Evolutionary conservation across 1,140 invertebrate species (phyloP), one percentile per base, ranked within the genome.

Genomic region (Conopomorpha cramerella): DNA sequence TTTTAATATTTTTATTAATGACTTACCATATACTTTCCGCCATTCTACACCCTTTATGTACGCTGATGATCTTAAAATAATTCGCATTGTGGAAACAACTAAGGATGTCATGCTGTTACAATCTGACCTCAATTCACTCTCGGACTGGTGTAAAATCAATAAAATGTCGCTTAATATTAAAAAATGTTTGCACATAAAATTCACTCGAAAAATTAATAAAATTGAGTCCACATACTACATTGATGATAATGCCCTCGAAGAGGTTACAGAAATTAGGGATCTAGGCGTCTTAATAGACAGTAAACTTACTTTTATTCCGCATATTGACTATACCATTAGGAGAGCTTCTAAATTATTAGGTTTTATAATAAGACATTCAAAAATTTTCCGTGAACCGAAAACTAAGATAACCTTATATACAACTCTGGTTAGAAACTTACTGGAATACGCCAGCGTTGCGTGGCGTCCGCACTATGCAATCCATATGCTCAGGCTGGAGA

Each of bases 311-410:
- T 47, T 43, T 29, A 12, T 13, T 10, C 28, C 30, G 8, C 39
- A 40, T 13, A 31, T 41, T 0, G 41, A 49, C 7, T 13, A 38
- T 13, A 38, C 40, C 4, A 30, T 34, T 12, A n/a, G n/a, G n/a
- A n/a, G n/a, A n/a, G n/a, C n/a, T n/a, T 44, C 39, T 36, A 49
- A 23, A 40, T 42, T 45, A 39, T 17, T 45, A 19, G 37, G 45
- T 1, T 51, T 51, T 39, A 13, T 47, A 4, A 30, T 51, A 1
- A 38, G 45, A 19, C 47, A 42, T 7, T 2, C 14, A 2, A 51
- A 41, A 32, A n/a, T 16, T 2, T 47, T 45, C 16, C 18, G 27
- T 29, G 30, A 41, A 12, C 10, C 1, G 10, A 33, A 39, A 16
- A 45, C 45, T 6, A 47, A 43, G 26, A 43, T 45, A 0, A 3